Base-by-base conservation (phyloP, 2,888 invertebrate species). In the Disparrhopalites patrizii region DNA sequence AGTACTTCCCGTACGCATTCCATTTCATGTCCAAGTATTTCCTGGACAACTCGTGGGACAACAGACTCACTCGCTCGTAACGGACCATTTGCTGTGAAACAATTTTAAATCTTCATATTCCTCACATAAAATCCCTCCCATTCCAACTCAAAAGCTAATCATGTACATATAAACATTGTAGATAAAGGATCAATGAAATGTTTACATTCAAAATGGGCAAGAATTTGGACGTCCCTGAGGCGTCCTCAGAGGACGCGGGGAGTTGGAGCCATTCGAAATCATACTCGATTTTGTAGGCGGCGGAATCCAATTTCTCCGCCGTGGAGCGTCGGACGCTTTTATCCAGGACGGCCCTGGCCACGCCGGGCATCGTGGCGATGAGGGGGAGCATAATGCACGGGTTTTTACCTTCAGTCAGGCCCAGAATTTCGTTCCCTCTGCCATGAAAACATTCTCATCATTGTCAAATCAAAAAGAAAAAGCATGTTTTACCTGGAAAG, bases 11-110 rank as follows among this genome's bases (percentile, higher is more conserved):
- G 77, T 93, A 93, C 0, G 90, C 88, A 77, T 90, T 90, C 92
- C 92, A 92, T 80, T 92, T 92, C 89, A 91, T 91, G 80, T 91
- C 89, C 52, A 92, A 80, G 78, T 91, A 91, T 79, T 90, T 92
- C 77, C 91, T 90, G 76, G 90, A 91, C 2, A 92, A 79, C 0
- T 91, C 91, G 80, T 92, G 92, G 15, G 91, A 90, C 47, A 92
- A 79, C 0, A 92, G 80, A 76, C 91, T 90, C 0, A 92, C 91
- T 68, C 91, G 82, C 3, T 90, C 90, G 77, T 91, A 88, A n/a
- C 85, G 84, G 1, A 92, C 91, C 92, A 92, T 92, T 40, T 90
- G 90, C 92, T 92, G 79, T 69, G 81, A 80, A 62, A 36, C 40
- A 10, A 64, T n/a, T n/a, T n/a, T n/a, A n/a, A n/a, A n/a, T n/a